Percentiles rank a stretch among this genome's conserved stretches.
Conservation (phyloP, 2,888 invertebrate species). For the Thera britannica region DNA sequence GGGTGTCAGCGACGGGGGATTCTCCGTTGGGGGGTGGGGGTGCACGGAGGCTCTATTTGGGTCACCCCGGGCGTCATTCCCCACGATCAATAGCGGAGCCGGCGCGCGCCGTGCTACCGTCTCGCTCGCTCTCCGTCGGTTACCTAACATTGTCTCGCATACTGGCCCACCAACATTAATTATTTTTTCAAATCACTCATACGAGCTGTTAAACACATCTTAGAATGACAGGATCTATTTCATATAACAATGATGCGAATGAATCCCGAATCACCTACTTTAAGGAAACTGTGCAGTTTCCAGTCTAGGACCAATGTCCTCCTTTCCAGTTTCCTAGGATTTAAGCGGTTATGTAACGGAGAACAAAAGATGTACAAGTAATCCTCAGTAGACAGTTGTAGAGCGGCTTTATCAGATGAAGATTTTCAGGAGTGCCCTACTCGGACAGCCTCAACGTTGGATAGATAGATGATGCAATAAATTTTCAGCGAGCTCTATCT, state of each 20-base stretch:
- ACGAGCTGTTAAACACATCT: slow-evolving; percentile 61
- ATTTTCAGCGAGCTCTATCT: slow-evolving; percentile 56
- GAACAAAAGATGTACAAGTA: slow-evolving; percentile 55
- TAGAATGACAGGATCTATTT: slow-evolving; percentile 45
- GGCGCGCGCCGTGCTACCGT: slow-evolving; percentile 77
- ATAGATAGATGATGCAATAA: slow-evolving; percentile 57
- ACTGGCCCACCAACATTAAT: slow-evolving; percentile 77
- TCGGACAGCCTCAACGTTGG: slow-evolving; percentile 48
- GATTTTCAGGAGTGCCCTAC: slow-evolving; percentile 42
- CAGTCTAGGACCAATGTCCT: slow-evolving; percentile 30
- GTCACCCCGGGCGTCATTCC: slow-evolving; percentile 84
- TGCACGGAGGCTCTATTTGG: slow-evolving; percentile 82
- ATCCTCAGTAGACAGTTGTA: slow-evolving; percentile 44
- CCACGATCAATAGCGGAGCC: slow-evolving; percentile 79
- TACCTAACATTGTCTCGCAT: slow-evolving; percentile 78
- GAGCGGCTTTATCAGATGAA: slow-evolving; percentile 40
- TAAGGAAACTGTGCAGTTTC: slow-evolving; percentile 35
- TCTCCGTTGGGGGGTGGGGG: slow-evolving; percentile 65
- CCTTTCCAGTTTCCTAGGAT: slow-evolving; percentile 41
- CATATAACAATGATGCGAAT: slow-evolving; percentile 34
- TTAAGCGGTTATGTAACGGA: slow-evolving; percentile 55
- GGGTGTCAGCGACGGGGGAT: slow-evolving; percentile 53
- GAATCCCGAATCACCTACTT: slow-evolving; percentile 26
- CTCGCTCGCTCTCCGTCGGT: slow-evolving; percentile 71
- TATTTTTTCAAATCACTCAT: slow-evolving; percentile 70